Conservation (phyloP, 2,113 vertebrate genomes). For the Percina caprodes region DNA sequence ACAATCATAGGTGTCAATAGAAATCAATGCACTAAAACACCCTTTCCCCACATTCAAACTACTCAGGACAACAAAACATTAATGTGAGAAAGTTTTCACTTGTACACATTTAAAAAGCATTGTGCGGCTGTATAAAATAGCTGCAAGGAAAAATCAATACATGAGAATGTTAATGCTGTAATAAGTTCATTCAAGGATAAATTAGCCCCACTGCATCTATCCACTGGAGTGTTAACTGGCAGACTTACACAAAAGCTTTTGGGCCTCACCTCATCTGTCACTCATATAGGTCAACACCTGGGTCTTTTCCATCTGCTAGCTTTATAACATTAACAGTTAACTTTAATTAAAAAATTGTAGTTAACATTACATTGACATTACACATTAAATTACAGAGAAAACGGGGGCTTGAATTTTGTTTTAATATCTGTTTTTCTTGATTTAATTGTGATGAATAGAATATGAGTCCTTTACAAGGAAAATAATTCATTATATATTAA, state of each 20-base stretch:
- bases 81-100: not conserved
- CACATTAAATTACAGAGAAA: no score
- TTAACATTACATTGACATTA: not conserved
- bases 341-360: not conserved
- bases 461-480: no score
- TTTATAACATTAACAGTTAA: not conserved
- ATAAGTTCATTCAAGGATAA: slow-evolving; percentile 15
- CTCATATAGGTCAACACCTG: slow-evolving; percentile 42
- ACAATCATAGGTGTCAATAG: not conserved
- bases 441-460: no score
- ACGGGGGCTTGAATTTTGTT: no score
- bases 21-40: not conserved
- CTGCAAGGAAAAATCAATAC: slow-evolving; percentile 37
- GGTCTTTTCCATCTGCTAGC: slow-evolving; percentile 27
- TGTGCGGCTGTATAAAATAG: slow-evolving; percentile 13
- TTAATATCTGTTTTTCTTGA: no score
- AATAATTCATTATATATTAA: no score
- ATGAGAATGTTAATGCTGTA: not conserved
- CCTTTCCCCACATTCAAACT: not conserved
- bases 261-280: slow-evolving; percentile 25
- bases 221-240: slow-evolving; percentile 15
- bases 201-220: not conserved
- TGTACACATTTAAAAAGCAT: slow-evolving; percentile 15
- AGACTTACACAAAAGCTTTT: slow-evolving; percentile 19
- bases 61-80: not conserved